Percentiles rank a stretch among this genome's conserved stretches.
Conservation (phyloP, 2,888 invertebrate species). For the Tenthredo amoena region DNA sequence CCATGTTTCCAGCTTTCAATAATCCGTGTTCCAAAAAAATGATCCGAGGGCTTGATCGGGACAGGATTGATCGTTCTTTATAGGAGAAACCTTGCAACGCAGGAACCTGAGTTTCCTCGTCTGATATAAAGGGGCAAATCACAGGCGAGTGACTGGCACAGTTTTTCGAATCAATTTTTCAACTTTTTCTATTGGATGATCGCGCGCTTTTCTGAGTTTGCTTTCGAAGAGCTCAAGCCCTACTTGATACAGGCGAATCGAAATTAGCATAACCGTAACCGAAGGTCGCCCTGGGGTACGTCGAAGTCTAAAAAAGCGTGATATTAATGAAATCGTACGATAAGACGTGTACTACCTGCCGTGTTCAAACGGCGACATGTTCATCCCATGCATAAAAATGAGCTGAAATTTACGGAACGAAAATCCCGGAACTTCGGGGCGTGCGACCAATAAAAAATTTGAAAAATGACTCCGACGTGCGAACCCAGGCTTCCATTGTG, state of each 20-base stretch:
- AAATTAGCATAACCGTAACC: slow-evolving; percentile 1
- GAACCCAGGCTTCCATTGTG: slow-evolving; percentile 49
- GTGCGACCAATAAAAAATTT: slow-evolving; percentile 59
- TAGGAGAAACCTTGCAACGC: neutral
- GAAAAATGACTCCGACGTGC: slow-evolving; percentile 61
- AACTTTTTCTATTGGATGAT: slow-evolving; percentile 55
- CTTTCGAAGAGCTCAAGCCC: neutral
- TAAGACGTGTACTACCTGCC: neutral
- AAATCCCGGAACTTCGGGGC: slow-evolving; percentile 11
- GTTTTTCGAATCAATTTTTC: slow-evolving; percentile 51
- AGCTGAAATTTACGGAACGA: neutral
- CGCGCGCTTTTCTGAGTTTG: neutral
- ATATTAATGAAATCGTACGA: slow-evolving; percentile 20
- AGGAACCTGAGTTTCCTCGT: neutral
- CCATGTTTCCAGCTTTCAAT: neutral
- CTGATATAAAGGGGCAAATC: neutral
- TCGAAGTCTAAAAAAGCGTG: neutral
- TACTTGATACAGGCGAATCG: neutral
- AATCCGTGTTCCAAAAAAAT: slow-evolving; percentile 31
- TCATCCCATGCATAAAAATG: neutral
- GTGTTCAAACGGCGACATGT: neutral
- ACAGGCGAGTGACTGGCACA: slow-evolving; percentile 28
- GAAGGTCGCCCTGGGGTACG: neutral
- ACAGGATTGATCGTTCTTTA: slow-evolving; percentile 24
- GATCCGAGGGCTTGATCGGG: slow-evolving; percentile 22